These are phyloP conservation scores for Anagrus nilaparvatae DNA, from an alignment of 1,140 invertebrate genomes.

Conservation along the genomic window DNA sequence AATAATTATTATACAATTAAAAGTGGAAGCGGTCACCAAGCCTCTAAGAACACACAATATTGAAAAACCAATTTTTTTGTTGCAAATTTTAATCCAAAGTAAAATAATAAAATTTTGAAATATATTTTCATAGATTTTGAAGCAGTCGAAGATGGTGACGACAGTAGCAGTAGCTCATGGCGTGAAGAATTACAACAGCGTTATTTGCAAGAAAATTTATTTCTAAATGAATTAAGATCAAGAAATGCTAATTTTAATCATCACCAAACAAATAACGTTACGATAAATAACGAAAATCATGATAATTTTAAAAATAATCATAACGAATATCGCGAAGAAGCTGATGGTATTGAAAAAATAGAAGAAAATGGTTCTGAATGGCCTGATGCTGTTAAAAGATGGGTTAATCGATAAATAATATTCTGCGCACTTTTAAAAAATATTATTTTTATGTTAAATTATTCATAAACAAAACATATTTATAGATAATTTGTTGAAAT, in stretches of 20 bases:
- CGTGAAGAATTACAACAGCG: slow-evolving; percentile 53
- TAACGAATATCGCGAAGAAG: slow-evolving; percentile 26
- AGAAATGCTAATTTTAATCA: slow-evolving; percentile 32
- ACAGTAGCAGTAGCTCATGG: slow-evolving; percentile 46
- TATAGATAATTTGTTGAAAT: too few species aligned
- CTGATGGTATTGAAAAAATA: slow-evolving; percentile 41
- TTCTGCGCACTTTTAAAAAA: not conserved
- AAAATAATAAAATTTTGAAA: too few species aligned
- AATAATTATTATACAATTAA: too few species aligned
- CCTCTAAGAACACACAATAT: not conserved
- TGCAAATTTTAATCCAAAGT: too few species aligned
- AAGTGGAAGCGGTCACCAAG: not conserved
- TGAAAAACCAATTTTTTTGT: not conserved
- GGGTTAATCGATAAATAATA: slow-evolving; percentile 56
- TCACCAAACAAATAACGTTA: not conserved
- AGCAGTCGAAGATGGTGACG: slow-evolving; percentile 44
- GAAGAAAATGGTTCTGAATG: slow-evolving; percentile 51
- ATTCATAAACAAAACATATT: too few species aligned
- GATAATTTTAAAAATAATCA: not conserved
- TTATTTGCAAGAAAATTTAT: slow-evolving; percentile 54
- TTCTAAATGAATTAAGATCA: slow-evolving; percentile 50
- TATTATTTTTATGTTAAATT: too few species aligned
- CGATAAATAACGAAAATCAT: not conserved
- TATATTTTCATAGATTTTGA: slow-evolving; percentile 39
- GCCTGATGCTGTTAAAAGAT: slow-evolving; percentile 57